Base-by-base conservation (phyloP, 1,140 invertebrate species). In the Archivesica marissinica region DNA sequence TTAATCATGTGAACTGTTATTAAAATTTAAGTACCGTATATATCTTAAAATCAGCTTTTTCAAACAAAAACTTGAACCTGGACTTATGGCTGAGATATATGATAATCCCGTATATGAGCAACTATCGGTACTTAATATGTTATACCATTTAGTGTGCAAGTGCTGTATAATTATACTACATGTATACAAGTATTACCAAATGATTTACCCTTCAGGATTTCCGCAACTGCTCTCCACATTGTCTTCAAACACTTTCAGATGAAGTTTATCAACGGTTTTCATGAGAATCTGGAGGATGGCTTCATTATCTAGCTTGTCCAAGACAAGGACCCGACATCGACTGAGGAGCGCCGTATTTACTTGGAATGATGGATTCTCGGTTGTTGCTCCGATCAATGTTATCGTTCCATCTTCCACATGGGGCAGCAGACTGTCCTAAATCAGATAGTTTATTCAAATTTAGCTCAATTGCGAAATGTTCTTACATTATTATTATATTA, bases 301-400 rank as follows among this genome's bases (percentile, higher is more conserved):
- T 44, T 95, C 93, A 41, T 93, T 89, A 44, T 94, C 91, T 38
- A 97, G 93, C 93, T 97, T 97, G 79, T 97, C 95, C 79, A 97
- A 92, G 20, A 97, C 95, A 88, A 97, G 95, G 3, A 97, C 96
- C 54, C 90, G 79, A 87, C 93, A 93, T 38, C 97, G 94, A 94
- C 96, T 97, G 0, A 98, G 92, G 7, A 98, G 93, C 0, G 97
- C 97, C 84, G 95, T 96, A 92, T 97, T 98, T 38, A 98, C 95
- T 90, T 96, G 96, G 92, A 97, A 98, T 0, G 97, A 97, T 54
- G 97, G 97, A 94, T 98, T 98, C 93, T 98, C 97, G 70, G 97
- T 98, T 1, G 97, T 98, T 0, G 97, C 97, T 47, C 97, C 97
- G 80, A 98, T 96, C 61, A 98, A 92, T 38, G 95, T 96, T n/a